Percentiles rank a stretch among this genome's conserved stretches.
These are phyloP conservation scores for Alethe castanea DNA, from an alignment of 2,113 vertebrate genomes.

Conservation along the genomic window DNA sequence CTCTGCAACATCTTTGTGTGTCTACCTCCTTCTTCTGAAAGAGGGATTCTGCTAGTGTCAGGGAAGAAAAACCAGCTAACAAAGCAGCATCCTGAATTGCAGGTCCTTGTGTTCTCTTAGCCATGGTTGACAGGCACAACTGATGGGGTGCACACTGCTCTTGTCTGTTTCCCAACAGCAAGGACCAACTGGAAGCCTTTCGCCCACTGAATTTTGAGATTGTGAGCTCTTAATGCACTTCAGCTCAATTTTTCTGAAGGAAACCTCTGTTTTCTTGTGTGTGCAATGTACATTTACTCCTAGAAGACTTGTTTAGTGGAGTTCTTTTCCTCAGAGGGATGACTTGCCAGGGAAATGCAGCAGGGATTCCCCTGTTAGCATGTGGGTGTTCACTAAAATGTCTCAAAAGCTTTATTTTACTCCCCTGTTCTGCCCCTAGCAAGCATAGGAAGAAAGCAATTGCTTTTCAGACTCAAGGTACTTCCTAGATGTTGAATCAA, in stretches of 20 bases:
- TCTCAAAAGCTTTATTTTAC: not conserved
- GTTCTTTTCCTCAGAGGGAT: not conserved
- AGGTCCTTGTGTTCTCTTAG: not conserved
- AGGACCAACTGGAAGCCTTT: not conserved
- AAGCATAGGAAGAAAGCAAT: not conserved
- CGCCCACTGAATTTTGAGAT: not conserved
- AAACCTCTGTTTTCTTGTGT: not conserved
- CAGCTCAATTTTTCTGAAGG: not conserved
- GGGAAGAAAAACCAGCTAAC: not conserved
- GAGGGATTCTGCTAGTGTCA: not conserved
- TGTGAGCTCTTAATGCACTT: not conserved
- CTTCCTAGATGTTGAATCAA: not conserved
- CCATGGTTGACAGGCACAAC: not conserved
- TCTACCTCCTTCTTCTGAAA: not conserved
- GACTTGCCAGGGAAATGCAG: not conserved
- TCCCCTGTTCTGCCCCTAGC: not conserved
- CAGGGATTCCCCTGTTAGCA: conserved; percentile 14
- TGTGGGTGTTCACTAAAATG: not conserved
- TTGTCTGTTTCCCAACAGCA: not conserved
- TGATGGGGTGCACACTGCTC: not conserved
- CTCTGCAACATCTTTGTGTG: not conserved
- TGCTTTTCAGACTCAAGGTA: not conserved
- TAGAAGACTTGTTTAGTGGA: not conserved
- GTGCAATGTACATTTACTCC: not conserved
- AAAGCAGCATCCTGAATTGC: not conserved